Evolutionary conservation across 2,797 vertebrate species (phyloP), one percentile per base, ranked within the genome.

Genomic region (Bucorvus abyssinicus): DNA sequence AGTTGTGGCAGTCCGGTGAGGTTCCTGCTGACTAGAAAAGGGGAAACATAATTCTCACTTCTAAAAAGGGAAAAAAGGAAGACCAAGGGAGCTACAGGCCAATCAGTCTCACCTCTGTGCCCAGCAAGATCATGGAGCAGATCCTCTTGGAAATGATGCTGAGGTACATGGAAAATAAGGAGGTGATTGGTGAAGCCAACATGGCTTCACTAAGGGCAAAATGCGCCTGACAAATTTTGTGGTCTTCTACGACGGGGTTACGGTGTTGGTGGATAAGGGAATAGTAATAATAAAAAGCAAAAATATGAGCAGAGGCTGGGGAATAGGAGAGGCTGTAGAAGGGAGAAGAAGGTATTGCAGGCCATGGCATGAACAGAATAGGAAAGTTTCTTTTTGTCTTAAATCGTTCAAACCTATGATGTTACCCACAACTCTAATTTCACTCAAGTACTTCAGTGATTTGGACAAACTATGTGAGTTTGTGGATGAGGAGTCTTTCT

Each of bases 371-470:
- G n/a, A 82, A 26, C 5, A 29, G 57, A 59, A 86, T 60, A 7
- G 7, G 17, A 8, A 95, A 55, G 30, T 57, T 75, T 71, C 8
- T 59, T 82, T 75, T 69, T 63, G 36, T 10, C 29, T 87, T 96
- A 78, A 92, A 67, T 12, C 1, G 30, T 84, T 79, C 91, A 94
- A 96, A 60, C 50, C 56, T 81, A 3, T 76, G 30, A 84, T 86
- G 52, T 75, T 96, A 92, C 86, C 71, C 63, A 71, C 52, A 89
- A 4, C 45, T 91, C 38, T 67, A 40, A 82, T 93, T 29, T 94
- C 24, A 12, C 95, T 94, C 87, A 86, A 38, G 52, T 82, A 56
- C 42, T 59, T 91, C 9, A 45, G 45, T 67, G 69, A 20, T 87
- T 56, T 87, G 79, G 88, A 79, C 56, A 89, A 56, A 84, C 60